phyloP scores from a whole-genome alignment of 2,797 vertebrate genomes.

The Silurus aristotelis region DNA sequence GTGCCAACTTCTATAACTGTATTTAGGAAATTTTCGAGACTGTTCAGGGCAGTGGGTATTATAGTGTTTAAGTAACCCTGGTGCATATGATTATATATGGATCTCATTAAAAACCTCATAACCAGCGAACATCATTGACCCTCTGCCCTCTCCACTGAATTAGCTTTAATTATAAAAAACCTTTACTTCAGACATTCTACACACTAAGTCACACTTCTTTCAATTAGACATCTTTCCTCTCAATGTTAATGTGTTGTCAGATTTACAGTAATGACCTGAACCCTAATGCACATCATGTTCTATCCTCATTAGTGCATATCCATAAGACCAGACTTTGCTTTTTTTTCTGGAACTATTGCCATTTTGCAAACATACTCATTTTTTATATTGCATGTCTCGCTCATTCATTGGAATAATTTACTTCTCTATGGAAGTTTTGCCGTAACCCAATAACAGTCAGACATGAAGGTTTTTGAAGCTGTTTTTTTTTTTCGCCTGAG shows the following conservation, averaged over 20 bases:
- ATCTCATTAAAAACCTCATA: conserved; percentile 5
- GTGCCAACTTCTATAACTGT: background rate
- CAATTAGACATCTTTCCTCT: conserved; percentile 10
- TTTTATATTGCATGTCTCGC: conserved; percentile 60
- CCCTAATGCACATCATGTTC: conserved; percentile 51
- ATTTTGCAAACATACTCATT: conserved; percentile 50
- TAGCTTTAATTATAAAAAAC: conserved; percentile 19
- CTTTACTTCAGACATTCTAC: background rate
- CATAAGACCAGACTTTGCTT: conserved; percentile 47
- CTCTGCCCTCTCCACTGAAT: background rate
- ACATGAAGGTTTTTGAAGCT: conserved; percentile 67
- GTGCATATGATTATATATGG: conserved; percentile 8
- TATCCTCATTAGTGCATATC: conserved; percentile 63
- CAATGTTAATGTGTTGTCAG: conserved; percentile 13
- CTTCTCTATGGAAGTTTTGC: conserved; percentile 68
- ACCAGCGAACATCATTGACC: background rate
- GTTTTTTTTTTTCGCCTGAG: conserved; percentile 66
- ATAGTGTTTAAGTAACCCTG: background rate
- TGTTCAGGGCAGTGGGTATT: background rate
- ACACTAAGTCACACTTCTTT: background rate
- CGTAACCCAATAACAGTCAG: conserved; percentile 68
- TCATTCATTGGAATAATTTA: conserved; percentile 67
- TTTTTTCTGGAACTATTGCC: background rate
- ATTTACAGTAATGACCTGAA: conserved; percentile 17
- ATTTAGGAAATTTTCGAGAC: background rate